Evolutionary conservation across 2,113 vertebrate genomes (phyloP).

Genomic region (Hystrix cristata): DNA sequence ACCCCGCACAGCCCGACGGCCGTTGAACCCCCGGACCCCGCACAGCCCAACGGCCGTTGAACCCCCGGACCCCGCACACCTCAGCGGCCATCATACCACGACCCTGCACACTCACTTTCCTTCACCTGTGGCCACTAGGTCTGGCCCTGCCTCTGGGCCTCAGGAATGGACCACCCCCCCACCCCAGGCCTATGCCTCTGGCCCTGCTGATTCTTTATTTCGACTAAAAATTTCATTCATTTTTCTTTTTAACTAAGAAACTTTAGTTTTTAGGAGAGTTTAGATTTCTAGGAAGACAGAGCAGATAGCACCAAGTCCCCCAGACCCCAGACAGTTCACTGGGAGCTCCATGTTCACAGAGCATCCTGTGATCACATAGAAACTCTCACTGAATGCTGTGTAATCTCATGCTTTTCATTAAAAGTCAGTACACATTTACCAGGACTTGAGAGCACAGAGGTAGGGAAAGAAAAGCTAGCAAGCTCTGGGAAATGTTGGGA

Average conservation of each 20-base stretch:
- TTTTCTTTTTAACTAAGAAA: not conserved
- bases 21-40: not conserved
- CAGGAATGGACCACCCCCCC: not conserved
- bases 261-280: not conserved
- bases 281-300: not conserved
- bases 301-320: not conserved
- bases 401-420: not conserved
- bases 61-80: not conserved
- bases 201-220: not conserved
- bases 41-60: not conserved
- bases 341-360: not conserved
- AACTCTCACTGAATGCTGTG: not conserved
- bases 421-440: not conserved
- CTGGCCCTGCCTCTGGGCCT: not conserved
- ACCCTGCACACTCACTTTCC: too few species aligned
- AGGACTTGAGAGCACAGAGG: not conserved
- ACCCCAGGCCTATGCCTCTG: not conserved
- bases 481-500: not conserved
- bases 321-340: too few species aligned
- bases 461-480: not conserved
- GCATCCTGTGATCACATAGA: accelerated
- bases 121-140: not conserved
- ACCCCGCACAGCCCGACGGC: too few species aligned
- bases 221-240: not conserved
- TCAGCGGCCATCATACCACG: too few species aligned